Evolutionary conservation across 2,113 vertebrate species (phyloP), one percentile per base, ranked within the genome.

Genomic region (Nerophis lumbriciformis): DNA sequence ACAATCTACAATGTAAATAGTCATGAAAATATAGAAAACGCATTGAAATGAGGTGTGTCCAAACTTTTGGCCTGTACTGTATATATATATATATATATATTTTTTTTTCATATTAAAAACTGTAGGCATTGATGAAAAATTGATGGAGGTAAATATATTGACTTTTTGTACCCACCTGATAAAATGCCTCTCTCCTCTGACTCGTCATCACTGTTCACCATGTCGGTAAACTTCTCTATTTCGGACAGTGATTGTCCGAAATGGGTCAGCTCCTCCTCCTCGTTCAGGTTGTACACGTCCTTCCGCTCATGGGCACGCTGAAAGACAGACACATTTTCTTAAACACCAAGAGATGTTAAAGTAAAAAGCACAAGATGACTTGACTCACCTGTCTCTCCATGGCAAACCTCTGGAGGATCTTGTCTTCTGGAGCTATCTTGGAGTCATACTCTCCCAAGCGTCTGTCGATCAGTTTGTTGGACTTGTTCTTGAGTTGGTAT

Each of bases 181-280:
- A 99, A 64, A 0, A 85, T 45, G 5, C 97, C 97, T 36, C 77
- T 87, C 57, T 94, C 96, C 21, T 95, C 96, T 0, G 91, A 57
- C 15, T 98, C 96, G 21, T 93, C 93, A 61, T 98, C 97, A 5
- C 94, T 97, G 7, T 96, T 93, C 4, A 91, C 62, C 10, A 76
- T 15, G 55, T 95, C 93, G 6, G 92, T 92, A 9, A 95, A 87
- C 65, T 94, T 95, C 77, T 99, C 95, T 5, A 98, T 92, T 82
- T 97, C 93, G n/a, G 97, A 93, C 88, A 99, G 58, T 4, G 95
- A 98, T 50, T 96, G 95, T 52, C 97, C 97, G 13, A 91, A 97
- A 75, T 99, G 97, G 53, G 97, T 99, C 63, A 99, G 83, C 59
- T 98, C 95, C 61, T 99, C 96, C 6, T 97, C 97, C 79, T 98